Conservation (phyloP, 2,797 vertebrate genomes). For the Sebastes melanostomus region DNA sequence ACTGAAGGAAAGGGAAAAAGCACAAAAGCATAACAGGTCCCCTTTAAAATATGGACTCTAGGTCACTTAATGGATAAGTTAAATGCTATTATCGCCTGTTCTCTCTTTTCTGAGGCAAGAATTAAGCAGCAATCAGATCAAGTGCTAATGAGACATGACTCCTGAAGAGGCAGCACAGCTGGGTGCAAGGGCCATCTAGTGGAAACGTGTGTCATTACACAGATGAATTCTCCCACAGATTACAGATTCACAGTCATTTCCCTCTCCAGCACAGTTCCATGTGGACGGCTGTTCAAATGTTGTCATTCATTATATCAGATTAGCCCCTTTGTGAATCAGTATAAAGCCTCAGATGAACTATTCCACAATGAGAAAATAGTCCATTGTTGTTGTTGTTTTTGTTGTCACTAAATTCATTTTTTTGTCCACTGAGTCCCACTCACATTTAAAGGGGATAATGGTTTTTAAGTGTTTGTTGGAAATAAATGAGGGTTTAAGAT, state of each 20-base stretch:
- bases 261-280: slow-evolving; percentile 6
- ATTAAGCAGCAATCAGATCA: slow-evolving; percentile 31
- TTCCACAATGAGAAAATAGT: background rate
- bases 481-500: slow-evolving; percentile 14
- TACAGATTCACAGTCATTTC: slow-evolving; percentile 24
- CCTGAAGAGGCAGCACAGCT: slow-evolving; percentile 52
- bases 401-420: background rate
- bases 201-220: slow-evolving; percentile 70
- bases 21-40: background rate
- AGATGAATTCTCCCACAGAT: slow-evolving; percentile 33
- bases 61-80: background rate
- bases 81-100: background rate
- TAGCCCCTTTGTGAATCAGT: slow-evolving; percentile 1
- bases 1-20: background rate
- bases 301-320: slow-evolving; percentile 16
- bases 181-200: slow-evolving; percentile 82
- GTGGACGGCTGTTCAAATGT: background rate
- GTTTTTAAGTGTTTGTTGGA: slow-evolving; percentile 12
- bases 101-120: background rate
- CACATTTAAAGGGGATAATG: background rate
- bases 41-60: background rate
- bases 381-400: background rate
- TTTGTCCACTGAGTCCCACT: slow-evolving; percentile 4
- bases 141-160: slow-evolving; percentile 47
- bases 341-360: background rate